phyloP scores from a whole-genome alignment of 64 coral and sea anemone species.

The Stylophora pistillata region DNA sequence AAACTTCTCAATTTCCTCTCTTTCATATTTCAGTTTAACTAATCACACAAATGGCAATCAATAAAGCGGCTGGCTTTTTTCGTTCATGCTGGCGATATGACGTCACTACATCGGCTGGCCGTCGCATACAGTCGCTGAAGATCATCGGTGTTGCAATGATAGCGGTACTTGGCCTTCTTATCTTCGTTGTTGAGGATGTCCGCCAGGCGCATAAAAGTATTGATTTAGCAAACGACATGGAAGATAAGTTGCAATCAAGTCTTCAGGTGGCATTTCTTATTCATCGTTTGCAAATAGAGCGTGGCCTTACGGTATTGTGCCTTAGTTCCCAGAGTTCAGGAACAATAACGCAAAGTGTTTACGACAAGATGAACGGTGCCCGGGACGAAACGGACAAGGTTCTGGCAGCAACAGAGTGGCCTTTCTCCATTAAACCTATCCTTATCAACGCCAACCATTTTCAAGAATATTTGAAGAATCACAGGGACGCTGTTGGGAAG shows the following conservation, averaged over 20 bases:
- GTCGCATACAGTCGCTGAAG: constrained; percentile 45
- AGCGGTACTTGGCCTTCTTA: constrained; percentile 25
- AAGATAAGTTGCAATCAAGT: constrained; percentile 9
- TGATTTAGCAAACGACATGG: background rate
- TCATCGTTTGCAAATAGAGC: constrained; percentile 74
- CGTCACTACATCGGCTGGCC: constrained; percentile 8
- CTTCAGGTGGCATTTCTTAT: constrained; percentile 61
- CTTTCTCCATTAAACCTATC: background rate
- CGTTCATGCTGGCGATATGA: constrained; percentile 25
- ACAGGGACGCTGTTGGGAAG: background rate
- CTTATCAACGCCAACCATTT: background rate
- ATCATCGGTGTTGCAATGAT: constrained; percentile 48
- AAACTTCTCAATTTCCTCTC: background rate
- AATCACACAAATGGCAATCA: background rate
- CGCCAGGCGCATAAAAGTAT: constrained; percentile 7
- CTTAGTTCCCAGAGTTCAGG: constrained; percentile 36
- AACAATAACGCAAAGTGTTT: background rate
- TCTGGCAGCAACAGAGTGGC: background rate
- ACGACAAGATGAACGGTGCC: background rate
- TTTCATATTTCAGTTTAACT: background rate
- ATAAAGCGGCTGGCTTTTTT: background rate
- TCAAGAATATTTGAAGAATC: background rate
- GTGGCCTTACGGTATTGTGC: constrained; percentile 68
- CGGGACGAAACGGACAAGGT: background rate
- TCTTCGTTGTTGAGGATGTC: constrained; percentile 42